Evolutionary conservation across 2,797 vertebrate genomes (phyloP), one percentile per base, ranked within the genome.

Genomic region (Cirrhinus molitorella): DNA sequence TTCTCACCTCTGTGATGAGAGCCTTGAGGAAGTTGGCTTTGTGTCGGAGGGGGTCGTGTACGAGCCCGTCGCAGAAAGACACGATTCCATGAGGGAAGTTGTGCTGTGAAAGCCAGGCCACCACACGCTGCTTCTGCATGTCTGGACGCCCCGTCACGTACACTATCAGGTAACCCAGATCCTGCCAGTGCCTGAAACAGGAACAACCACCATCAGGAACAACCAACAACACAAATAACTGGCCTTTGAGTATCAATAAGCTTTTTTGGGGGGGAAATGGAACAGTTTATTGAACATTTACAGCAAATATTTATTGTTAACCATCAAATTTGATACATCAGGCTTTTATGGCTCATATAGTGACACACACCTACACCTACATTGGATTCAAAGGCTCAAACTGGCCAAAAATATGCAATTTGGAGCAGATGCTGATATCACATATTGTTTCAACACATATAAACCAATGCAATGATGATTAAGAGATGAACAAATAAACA

Each of bases 71-170:
- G 0, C 98, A 99, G 94, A 99, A 99, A 75, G 98, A 99, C 82
- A 99, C 97, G 0, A 99, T 94, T 6, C 98, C 98, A 0, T 99
- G 98, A 47, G 98, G 98, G 85, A 99, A 99, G 93, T 99, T 99
- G 92, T 99, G 98, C 93, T 99, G 98, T 28, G 98, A 98, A 77
- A 99, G 95, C 98, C 98, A 99, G 0, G 98, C 98, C 76, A 99
- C 98, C 93, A 99, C 98, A 4, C 98, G 96, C 92, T 99, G 98
- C 96, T 99, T 99, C 94, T 99, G 98, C 98, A 99, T 99, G 95
- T 99, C 98, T 0, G 98, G 98, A 45, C 98, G 96, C 53, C 98
- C 98, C 0, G 98, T 99, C 86, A 99, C 96, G 0, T 99, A 99
- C 81, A 99, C 97, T 16, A 99, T 99, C 94, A 99, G 90, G 92